phyloP scores from a whole-genome alignment of 2,113 vertebrate species.

The Rhinopomastus cyanomelas region DNA sequence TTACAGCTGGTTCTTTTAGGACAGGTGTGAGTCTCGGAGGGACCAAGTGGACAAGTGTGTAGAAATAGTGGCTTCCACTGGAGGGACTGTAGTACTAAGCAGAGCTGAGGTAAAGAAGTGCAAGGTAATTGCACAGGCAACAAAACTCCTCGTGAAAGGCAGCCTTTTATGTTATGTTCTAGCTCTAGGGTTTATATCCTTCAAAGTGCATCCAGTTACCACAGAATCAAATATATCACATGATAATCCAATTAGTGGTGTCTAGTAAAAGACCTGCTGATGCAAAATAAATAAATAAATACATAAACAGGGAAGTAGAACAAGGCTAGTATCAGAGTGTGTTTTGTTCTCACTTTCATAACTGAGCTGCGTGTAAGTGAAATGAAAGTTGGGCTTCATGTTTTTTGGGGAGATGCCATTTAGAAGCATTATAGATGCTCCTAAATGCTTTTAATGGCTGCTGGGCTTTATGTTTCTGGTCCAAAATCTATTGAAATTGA shows the following conservation, averaged over 20 bases:
- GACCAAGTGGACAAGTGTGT: neutral
- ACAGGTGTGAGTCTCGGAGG: constrained; percentile 43
- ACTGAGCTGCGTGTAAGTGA: neutral
- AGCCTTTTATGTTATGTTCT: neutral
- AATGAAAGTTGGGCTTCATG: neutral
- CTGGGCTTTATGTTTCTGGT: neutral
- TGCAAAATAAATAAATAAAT: neutral
- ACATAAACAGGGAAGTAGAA: neutral
- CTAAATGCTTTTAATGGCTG: neutral
- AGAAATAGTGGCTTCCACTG: constrained; percentile 9
- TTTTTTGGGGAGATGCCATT: neutral
- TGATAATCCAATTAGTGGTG: neutral
- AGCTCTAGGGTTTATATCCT: neutral
- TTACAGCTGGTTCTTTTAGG: neutral
- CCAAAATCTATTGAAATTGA: neutral
- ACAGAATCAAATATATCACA: neutral
- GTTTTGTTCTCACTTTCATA: neutral
- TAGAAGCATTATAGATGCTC: neutral
- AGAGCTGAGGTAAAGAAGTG: neutral
- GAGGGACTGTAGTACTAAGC: constrained; percentile 17
- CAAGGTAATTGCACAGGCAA: neutral
- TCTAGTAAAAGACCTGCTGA: neutral
- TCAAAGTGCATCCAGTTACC: neutral
- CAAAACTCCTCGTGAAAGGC: neutral
- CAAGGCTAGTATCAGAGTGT: neutral